These are phyloP conservation scores for Pseudorasbora parva DNA, from an alignment of 2,113 vertebrate genomes.

Conservation along the genomic window DNA sequence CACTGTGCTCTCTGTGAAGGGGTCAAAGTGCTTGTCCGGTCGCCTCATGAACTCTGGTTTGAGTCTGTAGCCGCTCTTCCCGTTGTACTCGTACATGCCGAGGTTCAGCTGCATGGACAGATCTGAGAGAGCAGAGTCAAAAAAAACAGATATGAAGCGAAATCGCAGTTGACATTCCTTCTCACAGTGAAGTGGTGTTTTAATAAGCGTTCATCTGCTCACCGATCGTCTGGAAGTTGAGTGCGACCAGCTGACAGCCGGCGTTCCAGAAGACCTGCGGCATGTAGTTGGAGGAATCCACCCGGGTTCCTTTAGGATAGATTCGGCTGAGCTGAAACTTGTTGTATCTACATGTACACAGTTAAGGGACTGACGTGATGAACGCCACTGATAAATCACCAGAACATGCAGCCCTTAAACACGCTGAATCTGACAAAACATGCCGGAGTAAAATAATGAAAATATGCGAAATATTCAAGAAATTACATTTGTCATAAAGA, in stretches of 20 bases:
- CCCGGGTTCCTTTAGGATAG: conserved; percentile 89
- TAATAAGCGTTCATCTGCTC: conserved; percentile 45
- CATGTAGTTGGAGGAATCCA: conserved; percentile 93
- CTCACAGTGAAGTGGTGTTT: not conserved
- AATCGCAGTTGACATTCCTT: not conserved
- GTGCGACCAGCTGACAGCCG: conserved; percentile 88
- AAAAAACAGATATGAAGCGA: not conserved
- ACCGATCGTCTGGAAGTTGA: conserved; percentile 91
- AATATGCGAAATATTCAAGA: not conserved
- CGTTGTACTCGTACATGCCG: conserved; percentile 90
- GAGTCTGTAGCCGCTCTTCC: conserved; percentile 87
- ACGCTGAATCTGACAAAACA: not conserved
- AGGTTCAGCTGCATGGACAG: conserved; percentile 91
- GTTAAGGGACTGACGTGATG: conserved; percentile 71
- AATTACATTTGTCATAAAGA: not conserved
- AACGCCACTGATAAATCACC: not conserved
- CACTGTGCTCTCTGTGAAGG: conserved; percentile 87
- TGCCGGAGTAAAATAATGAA: too few species aligned
- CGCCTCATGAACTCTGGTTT: conserved; percentile 92
- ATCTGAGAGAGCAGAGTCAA: conserved; percentile 68
- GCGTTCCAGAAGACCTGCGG: conserved; percentile 92
- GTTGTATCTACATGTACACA: conserved; percentile 80
- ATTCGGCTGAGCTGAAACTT: conserved; percentile 90
- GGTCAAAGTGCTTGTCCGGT: conserved; percentile 89
- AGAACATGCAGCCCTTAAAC: not conserved